These are phyloP conservation scores for Subacronicta megacephala DNA, from an alignment of 2,888 invertebrate species.

Conservation along the genomic window DNA sequence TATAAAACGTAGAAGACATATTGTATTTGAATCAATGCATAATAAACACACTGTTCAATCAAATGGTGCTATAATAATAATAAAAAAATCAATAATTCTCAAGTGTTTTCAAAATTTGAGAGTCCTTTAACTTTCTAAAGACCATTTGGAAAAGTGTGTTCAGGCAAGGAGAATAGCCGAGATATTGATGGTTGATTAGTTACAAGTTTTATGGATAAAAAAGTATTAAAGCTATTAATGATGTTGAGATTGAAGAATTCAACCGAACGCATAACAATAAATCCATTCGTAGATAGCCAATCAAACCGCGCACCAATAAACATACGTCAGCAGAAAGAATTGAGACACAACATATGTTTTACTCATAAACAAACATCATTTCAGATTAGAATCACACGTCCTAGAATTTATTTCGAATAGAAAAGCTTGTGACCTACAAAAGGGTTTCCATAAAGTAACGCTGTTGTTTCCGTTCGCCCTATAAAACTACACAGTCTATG, in stretches of 20 bases:
- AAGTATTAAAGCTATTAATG: not conserved
- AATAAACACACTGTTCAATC: too few species aligned
- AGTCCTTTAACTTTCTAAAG: too few species aligned
- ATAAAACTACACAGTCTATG: conserved; percentile 61
- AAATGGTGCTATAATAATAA: too few species aligned
- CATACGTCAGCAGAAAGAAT: not conserved
- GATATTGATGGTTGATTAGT: too few species aligned
- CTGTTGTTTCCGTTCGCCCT: conserved; percentile 67
- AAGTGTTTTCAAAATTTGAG: too few species aligned
- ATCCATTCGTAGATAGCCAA: not conserved
- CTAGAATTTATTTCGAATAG: conserved; percentile 53
- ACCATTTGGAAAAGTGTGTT: too few species aligned
- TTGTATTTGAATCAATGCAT: too few species aligned
- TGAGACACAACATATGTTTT: not conserved
- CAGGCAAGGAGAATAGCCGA: not conserved
- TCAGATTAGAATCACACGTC: conserved; percentile 45
- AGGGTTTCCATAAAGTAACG: conserved; percentile 46
- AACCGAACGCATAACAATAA: not conserved
- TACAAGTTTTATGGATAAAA: not conserved
- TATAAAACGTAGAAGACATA: too few species aligned
- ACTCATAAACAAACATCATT: conserved; percentile 21
- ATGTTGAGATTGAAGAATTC: not conserved
- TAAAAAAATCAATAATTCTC: too few species aligned
- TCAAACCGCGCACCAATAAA: conserved; percentile 4
- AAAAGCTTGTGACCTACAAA: conserved; percentile 59